Evolutionary conservation across 2,888 invertebrate species (phyloP).

Genomic region (Gasteruption jaculator): DNA sequence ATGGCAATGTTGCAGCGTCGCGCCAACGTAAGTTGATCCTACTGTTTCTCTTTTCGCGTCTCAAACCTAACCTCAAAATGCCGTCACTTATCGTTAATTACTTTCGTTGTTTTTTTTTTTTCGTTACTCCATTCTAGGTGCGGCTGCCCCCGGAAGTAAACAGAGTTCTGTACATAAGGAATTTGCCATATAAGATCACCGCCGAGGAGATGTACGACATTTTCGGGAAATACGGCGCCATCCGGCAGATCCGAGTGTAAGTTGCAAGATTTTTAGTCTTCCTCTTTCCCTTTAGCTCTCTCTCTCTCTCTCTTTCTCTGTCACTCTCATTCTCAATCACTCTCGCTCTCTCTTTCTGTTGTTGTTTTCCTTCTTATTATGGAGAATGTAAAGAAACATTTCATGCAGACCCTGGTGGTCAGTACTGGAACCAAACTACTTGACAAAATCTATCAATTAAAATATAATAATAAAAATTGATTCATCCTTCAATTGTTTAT

Average conservation of each 20-base stretch:
- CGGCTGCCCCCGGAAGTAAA: slow-evolving; percentile 98
- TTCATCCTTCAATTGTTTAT: no score
- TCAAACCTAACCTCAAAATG: slow-evolving; percentile 6
- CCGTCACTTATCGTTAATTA: slow-evolving; percentile 2
- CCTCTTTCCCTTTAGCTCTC: no score
- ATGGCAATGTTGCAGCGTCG: slow-evolving; percentile 69
- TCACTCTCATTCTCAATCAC: no score
- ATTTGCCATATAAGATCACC: slow-evolving; percentile 98
- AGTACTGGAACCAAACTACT: no score
- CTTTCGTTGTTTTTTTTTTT: background rate
- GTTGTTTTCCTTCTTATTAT: no score
- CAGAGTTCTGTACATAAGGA: slow-evolving; percentile 91
- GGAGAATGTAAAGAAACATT: no score
- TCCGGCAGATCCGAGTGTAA: slow-evolving; percentile 96
- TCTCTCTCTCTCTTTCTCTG: no score
- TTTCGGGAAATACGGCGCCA: slow-evolving; percentile 99
- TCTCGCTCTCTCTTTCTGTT: no score
- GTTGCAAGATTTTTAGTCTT: no score
- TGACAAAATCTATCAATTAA: no score
- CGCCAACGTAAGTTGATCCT: slow-evolving; percentile 62
- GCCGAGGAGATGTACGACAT: slow-evolving; percentile 99
- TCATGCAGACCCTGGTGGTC: no score
- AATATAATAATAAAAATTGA: no score
- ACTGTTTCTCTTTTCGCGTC: slow-evolving; percentile 6
- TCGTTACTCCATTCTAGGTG: slow-evolving; percentile 65